Evolutionary conservation across 2,113 vertebrate genomes (phyloP).

Genomic region (Ceyx cyanopectus): DNA sequence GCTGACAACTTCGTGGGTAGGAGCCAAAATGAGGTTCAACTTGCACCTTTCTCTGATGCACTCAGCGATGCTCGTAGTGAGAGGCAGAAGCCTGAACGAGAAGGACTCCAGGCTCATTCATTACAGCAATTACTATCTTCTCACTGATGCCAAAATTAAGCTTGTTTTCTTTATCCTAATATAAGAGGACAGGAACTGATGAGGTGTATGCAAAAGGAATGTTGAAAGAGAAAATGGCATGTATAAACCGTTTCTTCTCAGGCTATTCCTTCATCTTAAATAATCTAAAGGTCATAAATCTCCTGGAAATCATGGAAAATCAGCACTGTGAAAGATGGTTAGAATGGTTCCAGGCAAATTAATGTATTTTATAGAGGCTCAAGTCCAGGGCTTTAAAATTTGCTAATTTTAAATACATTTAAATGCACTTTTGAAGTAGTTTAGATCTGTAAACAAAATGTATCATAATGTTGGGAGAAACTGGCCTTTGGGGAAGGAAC

Average conservation of each 20-base stretch:
- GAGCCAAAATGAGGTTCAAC: conserved; percentile 40
- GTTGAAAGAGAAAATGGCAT: background rate
- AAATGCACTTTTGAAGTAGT: background rate
- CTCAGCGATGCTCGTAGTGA: background rate
- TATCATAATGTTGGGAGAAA: background rate
- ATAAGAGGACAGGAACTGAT: background rate
- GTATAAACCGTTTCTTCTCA: background rate
- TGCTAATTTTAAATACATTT: background rate
- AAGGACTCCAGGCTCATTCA: background rate
- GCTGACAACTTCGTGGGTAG: conserved; percentile 50
- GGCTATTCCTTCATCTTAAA: background rate
- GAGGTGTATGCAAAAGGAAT: background rate
- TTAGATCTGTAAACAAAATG: background rate
- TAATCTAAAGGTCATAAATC: background rate
- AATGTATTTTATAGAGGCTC: background rate
- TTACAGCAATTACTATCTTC: background rate
- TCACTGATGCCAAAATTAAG: background rate
- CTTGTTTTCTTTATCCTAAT: conserved; percentile 6
- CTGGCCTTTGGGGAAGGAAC: background rate
- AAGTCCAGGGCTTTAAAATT: background rate
- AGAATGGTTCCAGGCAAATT: background rate
- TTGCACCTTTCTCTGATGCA: conserved; percentile 40
- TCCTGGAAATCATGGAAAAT: background rate
- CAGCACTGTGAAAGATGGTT: background rate
- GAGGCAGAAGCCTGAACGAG: conserved; percentile 3